These are phyloP conservation scores for Euphydryas editha DNA, from an alignment of 2,888 invertebrate species.

Conservation along the genomic window DNA sequence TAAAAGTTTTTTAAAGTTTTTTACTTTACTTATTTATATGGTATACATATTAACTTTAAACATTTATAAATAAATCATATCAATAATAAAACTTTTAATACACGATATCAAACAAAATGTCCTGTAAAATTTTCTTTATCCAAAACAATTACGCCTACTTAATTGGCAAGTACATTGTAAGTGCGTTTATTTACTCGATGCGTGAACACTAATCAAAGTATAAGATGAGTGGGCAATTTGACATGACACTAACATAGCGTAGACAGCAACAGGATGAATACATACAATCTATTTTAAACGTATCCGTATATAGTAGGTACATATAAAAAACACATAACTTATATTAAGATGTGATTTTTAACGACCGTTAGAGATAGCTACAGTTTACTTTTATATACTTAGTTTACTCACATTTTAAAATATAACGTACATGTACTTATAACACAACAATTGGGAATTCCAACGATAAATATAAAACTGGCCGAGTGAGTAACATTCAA, in stretches of 20 bases:
- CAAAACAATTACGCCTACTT: not conserved
- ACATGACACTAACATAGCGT: conserved; percentile 45
- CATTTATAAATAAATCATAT: too few species aligned
- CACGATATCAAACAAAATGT: not conserved
- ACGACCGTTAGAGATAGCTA: too few species aligned
- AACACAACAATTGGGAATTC: too few species aligned
- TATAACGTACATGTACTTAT: too few species aligned
- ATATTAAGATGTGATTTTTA: not conserved
- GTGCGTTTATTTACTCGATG: not conserved
- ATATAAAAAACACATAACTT: not conserved
- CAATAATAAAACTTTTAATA: not conserved
- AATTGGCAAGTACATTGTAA: conserved; percentile 1
- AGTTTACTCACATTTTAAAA: too few species aligned
- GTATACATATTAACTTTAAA: too few species aligned
- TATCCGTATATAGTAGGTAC: not conserved
- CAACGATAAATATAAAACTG: too few species aligned
- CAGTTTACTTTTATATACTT: too few species aligned
- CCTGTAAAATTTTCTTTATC: not conserved
- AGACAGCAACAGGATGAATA: conserved; percentile 23
- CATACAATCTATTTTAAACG: not conserved
- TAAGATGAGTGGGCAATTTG: conserved; percentile 35
- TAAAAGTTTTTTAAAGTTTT: too few species aligned
- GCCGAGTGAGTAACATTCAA: too few species aligned
- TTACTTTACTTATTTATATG: too few species aligned
- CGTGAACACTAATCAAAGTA: conserved; percentile 5